These are phyloP conservation scores for Phoenicopterus ruber DNA, from an alignment of 2,113 vertebrate species.

Conservation along the genomic window DNA sequence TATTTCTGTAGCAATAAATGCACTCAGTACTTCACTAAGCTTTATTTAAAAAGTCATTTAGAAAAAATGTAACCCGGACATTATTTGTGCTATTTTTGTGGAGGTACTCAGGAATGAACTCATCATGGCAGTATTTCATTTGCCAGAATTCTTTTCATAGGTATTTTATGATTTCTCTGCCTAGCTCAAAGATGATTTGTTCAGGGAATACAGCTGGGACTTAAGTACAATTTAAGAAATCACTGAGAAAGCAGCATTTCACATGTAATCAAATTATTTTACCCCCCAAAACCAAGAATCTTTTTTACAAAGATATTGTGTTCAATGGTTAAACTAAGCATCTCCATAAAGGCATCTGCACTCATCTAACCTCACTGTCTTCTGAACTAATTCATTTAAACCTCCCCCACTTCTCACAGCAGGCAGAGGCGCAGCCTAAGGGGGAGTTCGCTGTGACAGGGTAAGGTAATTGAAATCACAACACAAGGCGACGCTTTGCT, in stretches of 20 bases:
- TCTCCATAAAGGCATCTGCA: not conserved
- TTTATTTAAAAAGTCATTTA: not conserved
- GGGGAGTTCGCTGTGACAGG: rapidly evolving
- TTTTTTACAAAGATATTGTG: not conserved
- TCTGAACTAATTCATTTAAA: not conserved
- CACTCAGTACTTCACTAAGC: not conserved
- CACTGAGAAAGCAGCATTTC: not conserved
- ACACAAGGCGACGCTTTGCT: not conserved
- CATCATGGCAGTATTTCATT: not conserved
- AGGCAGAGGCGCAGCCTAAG: not conserved
- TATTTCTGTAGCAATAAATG: not conserved
- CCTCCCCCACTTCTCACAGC: not conserved
- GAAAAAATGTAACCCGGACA: not conserved
- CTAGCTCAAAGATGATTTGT: not conserved
- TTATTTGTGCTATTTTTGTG: not conserved
- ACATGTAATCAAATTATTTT: not conserved
- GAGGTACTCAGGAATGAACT: not conserved
- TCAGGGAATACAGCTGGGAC: not conserved
- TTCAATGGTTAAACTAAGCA: not conserved
- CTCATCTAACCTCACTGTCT: not conserved
- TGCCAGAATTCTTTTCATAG: not conserved
- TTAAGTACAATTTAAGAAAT: not conserved
- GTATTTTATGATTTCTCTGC: not conserved
- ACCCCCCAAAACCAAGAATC: not conserved
- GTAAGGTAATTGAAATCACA: not conserved